Percentiles rank a stretch among this genome's conserved stretches.
phyloP scores from a whole-genome alignment of 2,888 invertebrate genomes.

The Brassicogethes aeneus region DNA sequence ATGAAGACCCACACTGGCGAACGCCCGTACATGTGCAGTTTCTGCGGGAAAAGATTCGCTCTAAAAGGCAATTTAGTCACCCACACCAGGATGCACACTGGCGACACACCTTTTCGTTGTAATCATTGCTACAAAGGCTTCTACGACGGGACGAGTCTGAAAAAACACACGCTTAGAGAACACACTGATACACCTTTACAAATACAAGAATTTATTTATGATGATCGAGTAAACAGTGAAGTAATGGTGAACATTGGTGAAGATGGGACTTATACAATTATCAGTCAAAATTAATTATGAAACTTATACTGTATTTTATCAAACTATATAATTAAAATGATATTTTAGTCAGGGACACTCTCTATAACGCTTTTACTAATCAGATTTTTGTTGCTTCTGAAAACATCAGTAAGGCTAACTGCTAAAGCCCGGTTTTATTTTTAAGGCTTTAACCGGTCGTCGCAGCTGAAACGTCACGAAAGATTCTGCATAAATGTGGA shows the following conservation, averaged over 20 bases:
- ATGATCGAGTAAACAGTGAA: too few species aligned
- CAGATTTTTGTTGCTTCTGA: too few species aligned
- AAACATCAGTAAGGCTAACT: too few species aligned
- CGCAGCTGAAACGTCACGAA: conserved; percentile 9
- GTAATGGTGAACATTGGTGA: too few species aligned
- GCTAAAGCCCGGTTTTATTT: background rate
- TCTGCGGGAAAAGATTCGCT: conserved; percentile 31
- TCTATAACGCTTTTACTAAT: too few species aligned
- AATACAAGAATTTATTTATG: too few species aligned
- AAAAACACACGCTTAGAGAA: conserved; percentile 15
- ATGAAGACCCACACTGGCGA: background rate
- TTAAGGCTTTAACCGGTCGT: conserved; percentile 9
- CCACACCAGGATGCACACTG: conserved; percentile 36
- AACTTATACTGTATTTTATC: too few species aligned
- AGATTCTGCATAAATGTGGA: background rate
- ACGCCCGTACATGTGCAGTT: conserved; percentile 9
- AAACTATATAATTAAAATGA: too few species aligned
- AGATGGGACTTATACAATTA: too few species aligned
- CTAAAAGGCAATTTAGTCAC: conserved; percentile 37
- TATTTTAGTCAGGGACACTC: too few species aligned
- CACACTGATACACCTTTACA: too few species aligned
- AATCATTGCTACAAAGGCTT: conserved; percentile 38
- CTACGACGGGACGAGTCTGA: conserved; percentile 29
- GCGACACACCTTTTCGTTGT: conserved; percentile 37
- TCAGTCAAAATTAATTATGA: too few species aligned